Base-by-base conservation (phyloP, 1,140 invertebrate genomes). In the Diplogasteroides magnus region DNA sequence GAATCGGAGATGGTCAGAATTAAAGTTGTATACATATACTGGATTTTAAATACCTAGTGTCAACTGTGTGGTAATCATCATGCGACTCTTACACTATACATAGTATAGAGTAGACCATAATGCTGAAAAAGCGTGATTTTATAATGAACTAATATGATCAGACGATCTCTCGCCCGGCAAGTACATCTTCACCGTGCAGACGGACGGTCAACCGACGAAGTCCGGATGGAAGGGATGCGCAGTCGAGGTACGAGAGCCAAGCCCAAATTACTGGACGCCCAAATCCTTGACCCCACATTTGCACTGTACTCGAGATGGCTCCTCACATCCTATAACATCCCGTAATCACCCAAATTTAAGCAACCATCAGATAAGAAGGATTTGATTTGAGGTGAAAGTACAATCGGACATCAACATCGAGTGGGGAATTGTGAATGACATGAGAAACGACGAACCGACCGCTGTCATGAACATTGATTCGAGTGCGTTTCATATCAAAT, bases 131-230 rank as follows among this genome's bases (percentile, higher is more conserved):
- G n/a, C n/a, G n/a, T n/a, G n/a, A n/a, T n/a, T n/a, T n/a, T n/a
- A n/a, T n/a, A n/a, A n/a, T n/a, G n/a, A n/a, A n/a, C n/a, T n/a
- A n/a, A n/a, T n/a, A n/a, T n/a, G n/a, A n/a, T 72, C 31, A 72
- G 71, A 73, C 25, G 29, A 68, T 62, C 72, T 75, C 23, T 58
- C 71, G 23, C 56, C 68, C 37, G 74, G 74, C 19, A 63, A 64
- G 32, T 75, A 72, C 67, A 63, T 66, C 27, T 62, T 71, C 11
- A 64, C 56, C 11, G 23, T 75, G 3, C 62, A 69, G 37, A 63
- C 72, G 13, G 65, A 23, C 11, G n/a, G 62, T 11, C n/a, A n/a
- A n/a, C 23, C 71, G 1, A 13, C n/a, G n/a, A 48, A 6, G 6
- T 11, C 6, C 19, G 37, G 37, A 48, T 48, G 37, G 37, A 19